Conservation (phyloP, 2,113 vertebrate genomes). For the Tichodroma muraria region DNA sequence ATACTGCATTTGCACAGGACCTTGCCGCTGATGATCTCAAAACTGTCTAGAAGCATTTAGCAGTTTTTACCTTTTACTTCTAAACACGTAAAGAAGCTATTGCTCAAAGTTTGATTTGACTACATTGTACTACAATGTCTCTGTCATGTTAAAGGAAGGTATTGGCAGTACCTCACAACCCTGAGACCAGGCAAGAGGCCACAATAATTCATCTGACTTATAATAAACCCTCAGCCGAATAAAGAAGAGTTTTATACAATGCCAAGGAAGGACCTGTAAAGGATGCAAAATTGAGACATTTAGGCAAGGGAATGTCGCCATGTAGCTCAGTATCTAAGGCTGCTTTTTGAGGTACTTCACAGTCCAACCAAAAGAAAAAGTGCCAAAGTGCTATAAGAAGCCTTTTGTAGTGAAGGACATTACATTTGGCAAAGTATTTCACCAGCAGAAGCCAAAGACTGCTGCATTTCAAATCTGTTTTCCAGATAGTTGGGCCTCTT, state of each 20-base stretch:
- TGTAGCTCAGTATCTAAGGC: neutral
- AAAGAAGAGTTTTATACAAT: neutral
- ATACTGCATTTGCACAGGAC: neutral
- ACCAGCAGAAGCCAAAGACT: neutral
- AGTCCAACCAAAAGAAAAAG: neutral
- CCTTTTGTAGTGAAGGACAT: neutral
- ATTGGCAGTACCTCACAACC: neutral
- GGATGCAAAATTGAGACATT: neutral
- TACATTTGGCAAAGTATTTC: neutral
- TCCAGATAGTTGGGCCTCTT: neutral
- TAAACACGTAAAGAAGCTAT: neutral
- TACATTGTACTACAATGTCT: neutral
- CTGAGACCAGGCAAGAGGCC: neutral
- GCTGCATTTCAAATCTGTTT: neutral
- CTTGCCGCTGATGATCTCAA: neutral
- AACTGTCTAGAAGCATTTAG: neutral
- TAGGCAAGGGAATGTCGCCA: neutral
- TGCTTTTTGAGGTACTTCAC: neutral
- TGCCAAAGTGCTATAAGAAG: neutral
- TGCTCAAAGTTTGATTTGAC: neutral
- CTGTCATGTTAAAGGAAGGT: neutral
- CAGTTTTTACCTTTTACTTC: slow-evolving; percentile 13
- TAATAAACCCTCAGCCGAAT: neutral
- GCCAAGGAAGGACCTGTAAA: neutral
- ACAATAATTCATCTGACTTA: neutral